Evolutionary conservation across 2,797 vertebrate genomes (phyloP), one percentile per base, ranked within the genome.

Genomic region (Emydoidea blandingii): DNA sequence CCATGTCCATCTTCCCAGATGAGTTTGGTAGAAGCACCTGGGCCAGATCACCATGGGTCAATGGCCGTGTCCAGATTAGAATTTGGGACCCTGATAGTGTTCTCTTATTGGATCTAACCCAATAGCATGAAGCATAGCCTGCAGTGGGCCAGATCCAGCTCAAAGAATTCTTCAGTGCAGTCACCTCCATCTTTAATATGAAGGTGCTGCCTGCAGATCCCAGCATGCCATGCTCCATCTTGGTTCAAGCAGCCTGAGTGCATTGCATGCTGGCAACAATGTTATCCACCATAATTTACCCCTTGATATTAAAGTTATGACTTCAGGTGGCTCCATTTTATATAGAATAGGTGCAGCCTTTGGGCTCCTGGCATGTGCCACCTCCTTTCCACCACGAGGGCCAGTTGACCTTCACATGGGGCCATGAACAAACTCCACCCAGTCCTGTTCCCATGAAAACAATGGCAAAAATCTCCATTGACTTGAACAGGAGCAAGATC

Each of bases 371-470:
- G 23, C 50, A 83, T n/a, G 68, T 65, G 34, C 81, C 59, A 81
- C 47, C 14, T 86, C 1, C 0, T 88, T 89, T 90, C 65, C 34
- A 14, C 37, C 5, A 15, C 0, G 0, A 91, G 79, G 31, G 12
- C 68, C 91, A 49, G 41, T 31, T 47, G 74, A 29, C 74, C 29
- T 49, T 49, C 74, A 47, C 44, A 4, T 16, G 23, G 44, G 59
- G 21, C 14, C 80, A 56, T 27, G n/a, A 85, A 37, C 50, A 85
- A 87, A 91, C 79, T 29, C 11, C 25, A 78, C 4, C 8, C 44
- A 31, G 25, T 25, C 74, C 29, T 91, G 84, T 93, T 86, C 37
- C 44, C 41, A 49, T 47, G 37, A 25, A 74, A 37, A 74, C 59
- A 62, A 62, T 34, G 44, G 74, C 74, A 78, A 49, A 78, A 78